These are phyloP conservation scores for Motacilla tschutschensis DNA, from an alignment of 2,113 vertebrate species.

Conservation along the genomic window DNA sequence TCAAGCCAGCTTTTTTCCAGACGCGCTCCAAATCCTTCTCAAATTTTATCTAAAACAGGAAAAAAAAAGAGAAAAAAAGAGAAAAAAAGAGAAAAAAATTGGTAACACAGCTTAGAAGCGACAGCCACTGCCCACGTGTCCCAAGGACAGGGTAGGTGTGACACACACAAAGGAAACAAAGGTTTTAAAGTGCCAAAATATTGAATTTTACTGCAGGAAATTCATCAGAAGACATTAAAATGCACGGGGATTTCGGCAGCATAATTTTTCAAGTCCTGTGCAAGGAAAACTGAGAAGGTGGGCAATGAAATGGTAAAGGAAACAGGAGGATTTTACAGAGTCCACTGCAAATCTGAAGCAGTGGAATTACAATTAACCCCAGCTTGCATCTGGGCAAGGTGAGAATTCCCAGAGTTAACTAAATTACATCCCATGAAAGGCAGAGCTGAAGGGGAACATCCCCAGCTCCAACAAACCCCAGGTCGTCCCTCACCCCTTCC, in stretches of 20 bases:
- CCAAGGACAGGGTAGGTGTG: background rate
- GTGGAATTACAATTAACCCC: background rate
- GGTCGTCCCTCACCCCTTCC: background rate
- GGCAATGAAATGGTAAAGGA: background rate
- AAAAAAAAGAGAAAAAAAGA: background rate
- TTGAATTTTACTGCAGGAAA: background rate
- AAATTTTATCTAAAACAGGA: constrained; percentile 74
- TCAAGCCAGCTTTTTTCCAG: constrained; percentile 87
- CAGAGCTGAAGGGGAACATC: background rate
- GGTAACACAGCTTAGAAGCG: background rate
- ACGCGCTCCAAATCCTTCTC: constrained; percentile 84
- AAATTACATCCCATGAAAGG: background rate
- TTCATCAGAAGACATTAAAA: background rate
- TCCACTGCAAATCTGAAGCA: background rate
- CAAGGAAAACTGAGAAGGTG: background rate
- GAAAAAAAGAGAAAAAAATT: background rate
- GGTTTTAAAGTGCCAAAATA: background rate
- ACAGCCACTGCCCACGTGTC: background rate
- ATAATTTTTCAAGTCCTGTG: background rate
- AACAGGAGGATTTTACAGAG: background rate
- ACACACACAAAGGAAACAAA: background rate
- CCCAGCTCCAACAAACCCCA: background rate
- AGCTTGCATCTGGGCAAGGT: background rate
- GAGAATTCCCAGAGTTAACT: background rate
- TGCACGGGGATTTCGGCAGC: background rate